Evolutionary conservation across 1,140 invertebrate species (phyloP).

Genomic region (Drosophila navojoa): DNA sequence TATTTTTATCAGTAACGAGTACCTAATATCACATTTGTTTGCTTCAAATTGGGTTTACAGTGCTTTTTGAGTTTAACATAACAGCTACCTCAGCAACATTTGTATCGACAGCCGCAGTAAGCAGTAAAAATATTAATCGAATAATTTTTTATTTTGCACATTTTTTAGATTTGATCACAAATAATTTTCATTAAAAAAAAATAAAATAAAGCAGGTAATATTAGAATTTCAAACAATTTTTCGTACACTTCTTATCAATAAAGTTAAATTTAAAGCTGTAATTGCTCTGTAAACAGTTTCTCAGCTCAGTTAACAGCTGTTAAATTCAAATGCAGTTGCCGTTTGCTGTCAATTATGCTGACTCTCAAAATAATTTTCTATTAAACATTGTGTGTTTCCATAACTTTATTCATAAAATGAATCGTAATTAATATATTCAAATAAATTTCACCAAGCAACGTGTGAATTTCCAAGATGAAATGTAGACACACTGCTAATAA

Average conservation of each 20-base stretch:
- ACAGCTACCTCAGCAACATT: neutral
- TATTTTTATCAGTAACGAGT: too few relatives aligned
- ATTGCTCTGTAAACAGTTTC: neutral
- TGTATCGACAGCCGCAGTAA: too few relatives aligned
- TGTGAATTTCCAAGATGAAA: neutral
- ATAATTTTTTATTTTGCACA: too few relatives aligned
- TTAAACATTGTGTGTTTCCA: neutral
- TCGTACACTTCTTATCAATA: neutral
- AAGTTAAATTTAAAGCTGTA: neutral
- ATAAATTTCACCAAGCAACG: neutral
- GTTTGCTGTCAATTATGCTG: neutral
- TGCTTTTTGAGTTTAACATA: neutral
- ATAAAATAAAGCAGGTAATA: too few relatives aligned
- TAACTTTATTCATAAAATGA: too few relatives aligned
- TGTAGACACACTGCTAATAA: constrained; percentile 24
- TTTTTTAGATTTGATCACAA: too few relatives aligned
- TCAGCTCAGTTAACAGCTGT: neutral
- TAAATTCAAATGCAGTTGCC: constrained; percentile 5
- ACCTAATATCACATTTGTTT: too few relatives aligned
- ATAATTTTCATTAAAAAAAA: too few relatives aligned
- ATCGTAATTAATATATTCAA: neutral
- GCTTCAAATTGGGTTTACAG: too few relatives aligned
- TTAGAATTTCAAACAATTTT: too few relatives aligned
- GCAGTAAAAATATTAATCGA: too few relatives aligned
- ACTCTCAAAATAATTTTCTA: too few relatives aligned